These are phyloP conservation scores for Mus spicilegus DNA, from an alignment of 2,113 vertebrate species.

Conservation along the genomic window DNA sequence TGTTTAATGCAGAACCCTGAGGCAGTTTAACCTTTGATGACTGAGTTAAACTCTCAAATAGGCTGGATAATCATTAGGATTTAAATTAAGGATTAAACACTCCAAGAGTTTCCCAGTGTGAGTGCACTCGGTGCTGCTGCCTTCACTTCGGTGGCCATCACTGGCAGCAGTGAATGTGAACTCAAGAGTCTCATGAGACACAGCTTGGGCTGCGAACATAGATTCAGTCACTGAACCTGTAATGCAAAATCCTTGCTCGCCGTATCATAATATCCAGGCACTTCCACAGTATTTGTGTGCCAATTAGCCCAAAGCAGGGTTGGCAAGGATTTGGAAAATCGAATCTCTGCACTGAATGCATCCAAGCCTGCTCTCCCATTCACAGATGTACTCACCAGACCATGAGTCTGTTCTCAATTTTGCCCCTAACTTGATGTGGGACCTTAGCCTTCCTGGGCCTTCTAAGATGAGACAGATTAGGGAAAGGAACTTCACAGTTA, in stretches of 20 bases:
- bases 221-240: not conserved
- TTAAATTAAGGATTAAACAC: slow-evolving; percentile 65
- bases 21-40: slow-evolving; percentile 79
- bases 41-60: slow-evolving; percentile 72
- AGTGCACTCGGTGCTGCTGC: not conserved
- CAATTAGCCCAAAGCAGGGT: slow-evolving; percentile 26
- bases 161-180: not conserved
- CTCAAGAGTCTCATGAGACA: not conserved
- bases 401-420: not conserved
- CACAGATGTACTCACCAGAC: fast-evolving
- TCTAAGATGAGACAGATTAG: not conserved
- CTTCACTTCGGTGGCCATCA: not conserved
- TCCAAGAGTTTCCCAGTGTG: slow-evolving; percentile 25
- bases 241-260: not conserved
- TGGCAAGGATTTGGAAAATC: slow-evolving; percentile 50
- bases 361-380: not conserved
- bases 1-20: slow-evolving; percentile 67
- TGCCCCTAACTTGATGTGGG: not conserved
- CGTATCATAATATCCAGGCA: slow-evolving; percentile 1
- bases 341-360: not conserved
- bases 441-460: not conserved
- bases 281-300: not conserved
- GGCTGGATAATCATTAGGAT: slow-evolving; percentile 69
- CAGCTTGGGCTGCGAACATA: not conserved
- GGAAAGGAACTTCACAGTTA: not conserved